Percentiles rank a stretch among this genome's conserved stretches.
Conservation (phyloP, 2,888 invertebrate genomes). For the Timema cristinae region DNA sequence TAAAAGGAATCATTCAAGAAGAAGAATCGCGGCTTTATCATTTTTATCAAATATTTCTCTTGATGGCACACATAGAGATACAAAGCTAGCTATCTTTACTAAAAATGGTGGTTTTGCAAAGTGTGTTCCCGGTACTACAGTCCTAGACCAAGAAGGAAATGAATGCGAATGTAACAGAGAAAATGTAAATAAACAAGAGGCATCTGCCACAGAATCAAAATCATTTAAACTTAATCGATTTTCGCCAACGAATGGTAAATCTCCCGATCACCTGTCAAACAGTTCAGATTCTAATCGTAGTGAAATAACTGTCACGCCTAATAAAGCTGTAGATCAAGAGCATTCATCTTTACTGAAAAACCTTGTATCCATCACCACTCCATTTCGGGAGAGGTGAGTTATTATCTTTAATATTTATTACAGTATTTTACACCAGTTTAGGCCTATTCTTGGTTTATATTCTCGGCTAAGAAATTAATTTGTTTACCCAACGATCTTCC, state of each 20-base stretch:
- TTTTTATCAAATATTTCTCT: slow-evolving; percentile 94
- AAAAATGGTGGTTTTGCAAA: slow-evolving; percentile 37
- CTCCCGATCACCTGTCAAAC: slow-evolving; percentile 54
- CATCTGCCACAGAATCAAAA: slow-evolving; percentile 14
- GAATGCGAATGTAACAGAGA: slow-evolving; percentile 42
- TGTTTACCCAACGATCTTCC: no score
- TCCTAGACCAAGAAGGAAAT: slow-evolving; percentile 36
- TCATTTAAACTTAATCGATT: slow-evolving; percentile 22
- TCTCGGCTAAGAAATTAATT: no score
- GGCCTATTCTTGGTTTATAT: neutral
- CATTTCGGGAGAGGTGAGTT: slow-evolving; percentile 60
- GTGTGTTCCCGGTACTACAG: slow-evolving; percentile 23
- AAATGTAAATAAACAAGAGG: slow-evolving; percentile 38
- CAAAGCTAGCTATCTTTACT: slow-evolving; percentile 49
- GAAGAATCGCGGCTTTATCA: slow-evolving; percentile 86
- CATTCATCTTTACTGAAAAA: slow-evolving; percentile 29
- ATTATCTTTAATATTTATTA: neutral
- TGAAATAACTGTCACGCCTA: slow-evolving; percentile 63
- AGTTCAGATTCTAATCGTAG: slow-evolving; percentile 62
- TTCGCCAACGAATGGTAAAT: slow-evolving; percentile 28
- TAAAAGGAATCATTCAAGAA: slow-evolving; percentile 61
- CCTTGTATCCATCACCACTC: slow-evolving; percentile 43
- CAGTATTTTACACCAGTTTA: neutral
- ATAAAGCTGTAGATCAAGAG: slow-evolving; percentile 47
- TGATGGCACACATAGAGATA: slow-evolving; percentile 81